A percentile compares a stretch with the other conserved stretches of the same genome.
phyloP scores from a whole-genome alignment of 2,797 vertebrate species.

The Steatocranus sp. region DNA sequence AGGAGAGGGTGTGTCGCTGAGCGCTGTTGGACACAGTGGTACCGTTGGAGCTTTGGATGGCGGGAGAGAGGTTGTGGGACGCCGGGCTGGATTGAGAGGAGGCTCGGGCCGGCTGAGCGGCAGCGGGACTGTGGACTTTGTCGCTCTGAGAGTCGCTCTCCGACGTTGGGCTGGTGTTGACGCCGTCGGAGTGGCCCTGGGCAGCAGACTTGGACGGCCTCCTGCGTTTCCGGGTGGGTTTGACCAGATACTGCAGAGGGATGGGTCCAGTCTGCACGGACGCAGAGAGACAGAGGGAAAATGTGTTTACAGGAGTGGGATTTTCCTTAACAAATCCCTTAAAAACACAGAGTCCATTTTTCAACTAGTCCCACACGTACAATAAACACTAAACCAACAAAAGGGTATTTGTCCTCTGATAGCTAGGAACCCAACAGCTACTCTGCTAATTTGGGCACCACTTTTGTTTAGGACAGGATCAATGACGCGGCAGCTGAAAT shows the following conservation, averaged over 20 bases:
- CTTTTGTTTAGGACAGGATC: not conserved
- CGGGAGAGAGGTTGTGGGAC: conserved; percentile 57
- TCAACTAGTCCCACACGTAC: not conserved
- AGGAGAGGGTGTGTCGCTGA: conserved; percentile 74
- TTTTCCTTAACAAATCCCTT: not conserved
- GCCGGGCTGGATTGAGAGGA: conserved; percentile 63
- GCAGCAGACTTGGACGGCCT: conserved; percentile 65
- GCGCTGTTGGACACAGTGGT: conserved; percentile 68
- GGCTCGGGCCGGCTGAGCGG: conserved; percentile 78
- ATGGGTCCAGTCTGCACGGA: conserved; percentile 86
- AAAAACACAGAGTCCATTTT: not conserved
- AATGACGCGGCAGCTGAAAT: not conserved
- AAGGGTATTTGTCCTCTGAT: not conserved
- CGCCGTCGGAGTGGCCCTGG: conserved; percentile 76
- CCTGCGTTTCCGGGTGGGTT: conserved; percentile 83
- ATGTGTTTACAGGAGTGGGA: not conserved
- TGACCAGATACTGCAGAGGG: conserved; percentile 92
- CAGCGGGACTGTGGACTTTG: conserved; percentile 87
- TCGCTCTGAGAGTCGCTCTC: conserved; percentile 95
- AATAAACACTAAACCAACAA: not conserved
- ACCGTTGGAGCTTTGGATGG: conserved; percentile 68
- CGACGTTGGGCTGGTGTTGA: conserved; percentile 84
- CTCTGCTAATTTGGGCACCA: not conserved
- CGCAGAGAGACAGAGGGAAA: not conserved
- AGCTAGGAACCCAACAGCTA: not conserved